Evolutionary conservation across 2,888 invertebrate genomes (phyloP).

Genomic region (Antitype chi): DNA sequence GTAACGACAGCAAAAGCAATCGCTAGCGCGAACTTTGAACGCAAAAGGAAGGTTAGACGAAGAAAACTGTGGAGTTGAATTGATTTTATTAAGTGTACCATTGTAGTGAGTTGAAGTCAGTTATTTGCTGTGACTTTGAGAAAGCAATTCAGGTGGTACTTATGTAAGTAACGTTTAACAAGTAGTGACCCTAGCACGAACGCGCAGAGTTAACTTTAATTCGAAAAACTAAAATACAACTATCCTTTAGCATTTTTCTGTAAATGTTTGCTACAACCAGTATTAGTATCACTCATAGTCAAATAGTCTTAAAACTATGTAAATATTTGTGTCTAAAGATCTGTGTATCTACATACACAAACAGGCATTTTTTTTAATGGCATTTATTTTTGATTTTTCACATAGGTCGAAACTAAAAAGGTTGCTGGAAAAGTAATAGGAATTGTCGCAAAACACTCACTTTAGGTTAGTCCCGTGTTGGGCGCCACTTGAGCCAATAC

Average conservation of each 20-base stretch:
- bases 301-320: too few species aligned
- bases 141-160: not conserved
- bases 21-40: slow-evolving; percentile 44
- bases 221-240: too few species aligned
- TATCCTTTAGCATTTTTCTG: too few species aligned
- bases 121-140: not conserved
- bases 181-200: not conserved
- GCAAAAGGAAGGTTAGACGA: slow-evolving; percentile 40
- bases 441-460: not conserved
- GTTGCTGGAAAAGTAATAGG: too few species aligned
- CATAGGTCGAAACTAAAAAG: too few species aligned
- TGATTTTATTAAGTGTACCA: not conserved
- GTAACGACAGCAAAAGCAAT: slow-evolving; percentile 56
- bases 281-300: too few species aligned
- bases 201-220: too few species aligned
- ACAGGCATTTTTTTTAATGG: too few species aligned
- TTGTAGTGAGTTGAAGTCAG: not conserved
- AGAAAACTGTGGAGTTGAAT: slow-evolving; percentile 34
- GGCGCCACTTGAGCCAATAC: not conserved
- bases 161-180: not conserved
- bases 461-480: not conserved
- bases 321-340: too few species aligned
- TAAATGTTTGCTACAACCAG: too few species aligned
- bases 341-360: too few species aligned
- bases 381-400: too few species aligned